Evolutionary conservation across 2,797 vertebrate genomes (phyloP).

Genomic region (Tiaroga cobitis): DNA sequence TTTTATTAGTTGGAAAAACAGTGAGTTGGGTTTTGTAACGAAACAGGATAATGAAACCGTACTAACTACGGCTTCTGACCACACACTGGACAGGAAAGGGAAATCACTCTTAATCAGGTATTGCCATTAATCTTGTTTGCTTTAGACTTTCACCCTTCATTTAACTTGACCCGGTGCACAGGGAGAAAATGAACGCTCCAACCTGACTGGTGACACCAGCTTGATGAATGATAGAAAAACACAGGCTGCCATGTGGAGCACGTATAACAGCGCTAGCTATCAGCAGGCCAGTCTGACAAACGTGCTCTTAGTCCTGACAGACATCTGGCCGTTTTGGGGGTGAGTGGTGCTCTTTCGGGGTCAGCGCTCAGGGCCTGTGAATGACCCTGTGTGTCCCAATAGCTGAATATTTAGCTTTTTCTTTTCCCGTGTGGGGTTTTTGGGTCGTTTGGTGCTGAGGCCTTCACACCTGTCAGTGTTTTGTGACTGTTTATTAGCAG

Average conservation of each 20-base stretch:
- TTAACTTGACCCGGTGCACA: conserved; percentile 70
- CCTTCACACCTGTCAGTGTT: conserved; percentile 77
- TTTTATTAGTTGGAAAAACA: conserved; percentile 56
- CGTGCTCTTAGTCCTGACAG: conserved; percentile 27
- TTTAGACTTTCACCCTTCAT: conserved; percentile 72
- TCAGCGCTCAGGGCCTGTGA: conserved; percentile 68
- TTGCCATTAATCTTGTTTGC: conserved; percentile 79
- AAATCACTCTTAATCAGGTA: conserved; percentile 80
- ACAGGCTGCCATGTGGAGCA: conserved; percentile 65
- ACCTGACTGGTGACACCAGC: conserved; percentile 79
- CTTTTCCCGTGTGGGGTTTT: conserved; percentile 60
- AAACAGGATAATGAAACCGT: conserved; percentile 63
- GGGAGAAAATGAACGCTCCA: conserved; percentile 76
- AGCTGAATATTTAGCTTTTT: conserved; percentile 70
- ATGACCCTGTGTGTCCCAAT: conserved; percentile 46
- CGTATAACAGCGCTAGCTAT: conserved; percentile 39
- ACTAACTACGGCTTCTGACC: conserved; percentile 69
- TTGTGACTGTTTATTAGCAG: conserved; percentile 58
- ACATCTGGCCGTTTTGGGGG: conserved; percentile 56
- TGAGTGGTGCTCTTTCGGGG: conserved; percentile 58
- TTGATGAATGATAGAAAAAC: conserved; percentile 85
- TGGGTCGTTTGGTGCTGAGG: conserved; percentile 46
- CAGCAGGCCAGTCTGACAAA: conserved; percentile 27
- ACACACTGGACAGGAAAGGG: conserved; percentile 80
- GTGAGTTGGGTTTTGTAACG: conserved; percentile 24